Base-by-base conservation (phyloP, 2,888 invertebrate species). In the Pristionchus exspectatus region DNA sequence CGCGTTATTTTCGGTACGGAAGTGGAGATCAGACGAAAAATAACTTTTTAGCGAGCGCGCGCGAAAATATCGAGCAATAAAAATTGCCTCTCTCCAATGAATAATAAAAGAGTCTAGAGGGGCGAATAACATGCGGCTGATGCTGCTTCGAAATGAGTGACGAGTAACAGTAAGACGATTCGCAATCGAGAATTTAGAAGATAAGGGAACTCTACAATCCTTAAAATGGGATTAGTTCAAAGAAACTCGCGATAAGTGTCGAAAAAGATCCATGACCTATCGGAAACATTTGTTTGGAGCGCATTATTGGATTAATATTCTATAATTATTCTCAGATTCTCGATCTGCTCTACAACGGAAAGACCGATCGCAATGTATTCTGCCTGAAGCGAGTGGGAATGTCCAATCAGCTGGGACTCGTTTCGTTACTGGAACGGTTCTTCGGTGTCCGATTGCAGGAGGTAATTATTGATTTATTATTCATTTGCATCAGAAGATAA, bases 311-410 rank as follows among this genome's bases (percentile, higher is more conserved):
- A 59, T 59, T 59, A 18, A 18, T 21, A 59, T 18, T 59, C 9
- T 24, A 44, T 21, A 72, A 72, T 30, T 44, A n/a, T 74, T 16
- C 24, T 74, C 50, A 81, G 81, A 81, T 81, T 54, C 81, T 81
- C n/a, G 81, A 81, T 4, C 50, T 81, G 1, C 81, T 81, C 81
- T 81, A 81, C 81, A 81, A 81, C 50, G 50, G 81, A 0, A 33
- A 12, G 12, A n/a, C 81, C 27, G 81, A 81, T 27, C 50, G 81
- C n/a, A 81, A 81, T 50, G n/a, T 27, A 16, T 81, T 81, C 81
- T 81, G 81, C 81, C 24, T 81, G 10, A 81, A 54, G 24, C 81
- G 81, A 27, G 81, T 81, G 10, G 81, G 81, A 18, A 81, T 81
- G 81, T 44, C 81, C n/a, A 81, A 81, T 54, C 44, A 44, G 33